These are phyloP conservation scores for Neosilurus mollespiculum DNA, from an alignment of 2,797 vertebrate genomes.

Conservation along the genomic window DNA sequence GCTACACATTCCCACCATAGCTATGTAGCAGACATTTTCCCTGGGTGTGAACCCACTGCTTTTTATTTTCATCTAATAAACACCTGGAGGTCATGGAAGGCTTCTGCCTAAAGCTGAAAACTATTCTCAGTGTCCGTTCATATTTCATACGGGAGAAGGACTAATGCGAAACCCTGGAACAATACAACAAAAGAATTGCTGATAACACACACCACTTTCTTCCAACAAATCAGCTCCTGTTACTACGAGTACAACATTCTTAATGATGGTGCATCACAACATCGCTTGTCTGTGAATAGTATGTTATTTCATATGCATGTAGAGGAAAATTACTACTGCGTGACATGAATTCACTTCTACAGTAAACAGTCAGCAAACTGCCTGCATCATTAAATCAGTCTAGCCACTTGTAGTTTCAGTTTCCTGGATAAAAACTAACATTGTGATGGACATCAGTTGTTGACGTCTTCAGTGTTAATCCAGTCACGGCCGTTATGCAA, in stretches of 20 bases:
- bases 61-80: constrained; percentile 26
- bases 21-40: constrained; percentile 28
- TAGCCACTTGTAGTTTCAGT: not conserved
- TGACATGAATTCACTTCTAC: not conserved
- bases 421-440: constrained; percentile 25
- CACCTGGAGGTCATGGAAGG: constrained; percentile 13
- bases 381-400: constrained; percentile 15
- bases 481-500: constrained; percentile 16
- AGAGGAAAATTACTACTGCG: not conserved
- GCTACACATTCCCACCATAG: constrained; percentile 30
- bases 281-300: not conserved
- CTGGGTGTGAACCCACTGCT: not conserved
- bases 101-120: constrained; percentile 18
- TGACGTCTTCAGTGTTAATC: constrained; percentile 34
- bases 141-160: constrained; percentile 15
- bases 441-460: constrained; percentile 16
- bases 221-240: not conserved
- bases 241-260: not conserved
- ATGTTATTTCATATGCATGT: not conserved
- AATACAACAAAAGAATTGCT: not conserved
- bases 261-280: not conserved
- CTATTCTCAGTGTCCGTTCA: constrained; percentile 7
- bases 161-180: not conserved
- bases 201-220: not conserved
- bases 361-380: not conserved